Conservation (phyloP, 2,113 vertebrate species). For the Phaethornis superciliosus region DNA sequence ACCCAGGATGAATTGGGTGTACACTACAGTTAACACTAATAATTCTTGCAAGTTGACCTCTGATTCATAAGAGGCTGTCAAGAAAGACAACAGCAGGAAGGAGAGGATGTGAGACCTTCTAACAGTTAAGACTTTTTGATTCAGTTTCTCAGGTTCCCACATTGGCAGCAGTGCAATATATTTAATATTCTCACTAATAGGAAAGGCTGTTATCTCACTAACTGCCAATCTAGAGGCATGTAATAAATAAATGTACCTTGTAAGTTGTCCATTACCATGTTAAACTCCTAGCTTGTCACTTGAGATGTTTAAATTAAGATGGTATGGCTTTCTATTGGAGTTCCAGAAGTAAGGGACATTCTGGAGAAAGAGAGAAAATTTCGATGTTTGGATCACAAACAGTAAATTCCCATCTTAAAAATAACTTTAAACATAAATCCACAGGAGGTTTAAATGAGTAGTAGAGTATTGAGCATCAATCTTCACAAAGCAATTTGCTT, state of each 20-base stretch:
- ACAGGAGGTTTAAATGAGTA: not conserved
- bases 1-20: not conserved
- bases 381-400: not conserved
- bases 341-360: not conserved
- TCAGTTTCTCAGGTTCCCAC: not conserved
- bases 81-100: not conserved
- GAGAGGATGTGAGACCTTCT: not conserved
- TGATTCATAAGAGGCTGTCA: not conserved
- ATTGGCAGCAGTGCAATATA: not conserved
- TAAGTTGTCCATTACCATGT: not conserved
- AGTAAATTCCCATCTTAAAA: not conserved
- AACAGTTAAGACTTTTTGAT: not conserved
- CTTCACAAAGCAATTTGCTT: not conserved
- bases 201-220: not conserved
- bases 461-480: not conserved
- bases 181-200: not conserved
- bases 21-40: not conserved
- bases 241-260: accelerated
- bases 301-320: not conserved
- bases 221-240: not conserved
- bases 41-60: not conserved
- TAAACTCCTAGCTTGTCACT: not conserved
- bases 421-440: not conserved
- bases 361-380: not conserved
- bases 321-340: not conserved